Conservation (phyloP, 2,113 vertebrate species). For the Miniopterus natalensis region DNA sequence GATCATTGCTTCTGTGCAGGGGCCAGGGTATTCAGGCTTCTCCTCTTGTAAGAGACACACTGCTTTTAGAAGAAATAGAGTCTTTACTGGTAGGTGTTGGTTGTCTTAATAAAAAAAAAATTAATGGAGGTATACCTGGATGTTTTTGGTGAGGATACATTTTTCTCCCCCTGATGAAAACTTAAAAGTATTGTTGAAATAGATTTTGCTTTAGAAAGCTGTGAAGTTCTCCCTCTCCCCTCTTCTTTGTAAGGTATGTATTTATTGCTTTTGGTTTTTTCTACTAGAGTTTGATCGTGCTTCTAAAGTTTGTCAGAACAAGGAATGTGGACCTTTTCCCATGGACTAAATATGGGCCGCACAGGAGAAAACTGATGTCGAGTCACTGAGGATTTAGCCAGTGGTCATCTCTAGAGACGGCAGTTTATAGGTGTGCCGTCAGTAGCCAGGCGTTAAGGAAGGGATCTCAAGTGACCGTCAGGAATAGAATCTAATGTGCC, state of each 20-base stretch:
- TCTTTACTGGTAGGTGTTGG: neutral
- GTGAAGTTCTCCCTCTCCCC: neutral
- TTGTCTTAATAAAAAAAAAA: neutral
- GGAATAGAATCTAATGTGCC: neutral
- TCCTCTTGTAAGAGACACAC: neutral
- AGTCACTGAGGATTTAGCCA: neutral
- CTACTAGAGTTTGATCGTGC: neutral
- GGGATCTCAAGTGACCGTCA: neutral
- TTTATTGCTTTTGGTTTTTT: constrained; percentile 39
- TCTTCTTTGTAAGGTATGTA: neutral
- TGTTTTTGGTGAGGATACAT: neutral
- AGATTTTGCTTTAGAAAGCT: constrained; percentile 32
- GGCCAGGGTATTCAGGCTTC: neutral
- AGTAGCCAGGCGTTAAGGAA: neutral
- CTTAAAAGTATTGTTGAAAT: constrained; percentile 17
- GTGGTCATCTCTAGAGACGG: neutral
- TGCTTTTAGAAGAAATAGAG: neutral
- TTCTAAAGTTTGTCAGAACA: neutral
- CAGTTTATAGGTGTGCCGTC: neutral
- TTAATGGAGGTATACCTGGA: neutral
- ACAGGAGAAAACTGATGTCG: neutral
- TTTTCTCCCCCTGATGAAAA: neutral
- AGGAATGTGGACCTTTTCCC: neutral
- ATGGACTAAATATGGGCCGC: neutral
- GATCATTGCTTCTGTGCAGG: neutral